Conservation (phyloP, 2,113 vertebrate species). For the Zootoca vivipara region DNA sequence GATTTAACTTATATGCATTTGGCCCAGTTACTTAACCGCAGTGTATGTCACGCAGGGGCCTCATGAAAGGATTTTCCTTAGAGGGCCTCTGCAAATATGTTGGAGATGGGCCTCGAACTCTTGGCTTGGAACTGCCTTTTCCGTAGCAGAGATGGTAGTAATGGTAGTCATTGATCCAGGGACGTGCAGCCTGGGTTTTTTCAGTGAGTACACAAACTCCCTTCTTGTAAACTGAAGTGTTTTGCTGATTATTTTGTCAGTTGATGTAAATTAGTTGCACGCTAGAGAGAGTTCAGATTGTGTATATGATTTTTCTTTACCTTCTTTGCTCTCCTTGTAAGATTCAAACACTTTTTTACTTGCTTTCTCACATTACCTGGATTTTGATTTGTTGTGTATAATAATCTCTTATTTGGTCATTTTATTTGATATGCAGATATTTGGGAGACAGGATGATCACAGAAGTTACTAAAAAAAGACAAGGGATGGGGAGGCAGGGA, state of each 20-base stretch:
- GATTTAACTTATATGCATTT: neutral
- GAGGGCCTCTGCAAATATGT: slow-evolving; percentile 70
- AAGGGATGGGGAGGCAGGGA: neutral
- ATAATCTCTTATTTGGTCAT: neutral
- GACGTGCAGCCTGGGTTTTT: slow-evolving; percentile 62
- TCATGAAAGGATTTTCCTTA: slow-evolving; percentile 67
- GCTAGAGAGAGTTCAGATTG: neutral
- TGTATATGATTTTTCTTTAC: neutral
- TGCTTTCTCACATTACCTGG: slow-evolving; percentile 36
- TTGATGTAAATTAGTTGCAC: slow-evolving; percentile 34
- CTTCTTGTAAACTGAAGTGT: slow-evolving; percentile 55
- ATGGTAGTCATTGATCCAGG: slow-evolving; percentile 64
- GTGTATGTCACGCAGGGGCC: slow-evolving; percentile 51
- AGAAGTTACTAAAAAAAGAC: neutral
- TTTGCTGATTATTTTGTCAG: slow-evolving; percentile 60
- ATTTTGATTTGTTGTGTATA: neutral
- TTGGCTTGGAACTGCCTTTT: slow-evolving; percentile 75
- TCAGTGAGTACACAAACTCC: slow-evolving; percentile 63
- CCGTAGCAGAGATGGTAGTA: slow-evolving; percentile 66
- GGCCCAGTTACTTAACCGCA: neutral
- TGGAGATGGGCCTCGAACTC: slow-evolving; percentile 72
- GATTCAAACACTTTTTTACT: neutral
- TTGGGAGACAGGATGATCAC: too few species aligned
- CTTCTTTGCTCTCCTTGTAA: neutral
- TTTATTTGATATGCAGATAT: too few species aligned